Evolutionary conservation across 2,797 vertebrate species (phyloP), one percentile per base, ranked within the genome.

Genomic region (Phalanger gymnotis): DNA sequence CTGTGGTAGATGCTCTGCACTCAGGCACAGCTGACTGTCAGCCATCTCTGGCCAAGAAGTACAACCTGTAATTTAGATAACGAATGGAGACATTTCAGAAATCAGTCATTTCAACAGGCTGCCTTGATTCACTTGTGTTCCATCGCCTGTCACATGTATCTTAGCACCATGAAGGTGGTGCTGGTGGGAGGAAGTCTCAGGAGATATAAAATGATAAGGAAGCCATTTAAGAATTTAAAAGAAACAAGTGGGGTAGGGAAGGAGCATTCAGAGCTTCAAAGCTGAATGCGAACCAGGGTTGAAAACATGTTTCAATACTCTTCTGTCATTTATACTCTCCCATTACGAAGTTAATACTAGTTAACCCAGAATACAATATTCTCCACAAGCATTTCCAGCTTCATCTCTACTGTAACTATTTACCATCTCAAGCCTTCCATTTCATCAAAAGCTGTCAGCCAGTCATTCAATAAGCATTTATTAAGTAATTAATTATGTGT

Each of bases 21-120:
- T 98, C 95, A 95, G 95, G 96, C 91, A 92, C 54, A 91, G 14
- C 28, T 96, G 96, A 91, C 96, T 97, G 98, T 97, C 98, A 97
- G 95, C 98, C 98, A 93, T 96, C 97, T 96, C 95, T 97, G 98
- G 97, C 96, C 97, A 97, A 95, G 91, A 30, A 40, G 90, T 73
- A 94, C 95, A 98, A 97, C 97, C 98, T 98, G 93, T 96, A 98
- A 98, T 99, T 99, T 98, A 97, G 97, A 98, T 98, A 98, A 98
- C 98, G 98, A 98, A 98, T 98, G 61, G 94, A 98, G 95, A 98
- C 95, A 97, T 98, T 98, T 97, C 90, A 97, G 96, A 96, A 97
- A 98, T 96, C 97, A 97, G 81, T 95, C 96, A 98, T 98, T 96
- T 98, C 97, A 96, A 93, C 96, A 96, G 96, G 92, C 90, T 94